Base-by-base conservation (phyloP, 2,888 invertebrate genomes). In the Himalopsyche anomala region DNA sequence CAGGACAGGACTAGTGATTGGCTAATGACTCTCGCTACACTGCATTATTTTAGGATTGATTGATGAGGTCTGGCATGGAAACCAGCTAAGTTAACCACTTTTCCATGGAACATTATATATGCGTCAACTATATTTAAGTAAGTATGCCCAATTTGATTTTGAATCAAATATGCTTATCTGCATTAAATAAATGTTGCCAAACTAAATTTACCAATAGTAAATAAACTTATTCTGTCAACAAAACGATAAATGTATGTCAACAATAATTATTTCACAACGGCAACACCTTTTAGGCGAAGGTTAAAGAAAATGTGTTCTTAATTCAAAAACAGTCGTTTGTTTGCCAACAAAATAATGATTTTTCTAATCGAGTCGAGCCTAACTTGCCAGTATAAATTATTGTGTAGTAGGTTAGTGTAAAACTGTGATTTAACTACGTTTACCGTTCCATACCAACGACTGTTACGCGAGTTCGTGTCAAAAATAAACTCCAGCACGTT, bases 241-340 rank as follows among this genome's bases (percentile, higher is more conserved):
- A 62, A 62, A 62, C 28, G 62, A 62, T 6, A 62, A 62, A 62
- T 62, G 62, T 62, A 28, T 62, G 62, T 62, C 62, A 62, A 62
- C 62, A 9, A 56, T 62, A 19, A 62, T 28, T 28, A 28, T 62
- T 62, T 62, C 62, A 62, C 62, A 62, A 62, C 28, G 62, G 62
- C 62, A 62, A 62, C 62, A 62, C 62, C 62, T 62, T 62, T 62
- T 62, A 8, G n/a, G 62, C 62, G 62, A 62, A 62, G 62, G 62
- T 62, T 62, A 11, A 62, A n/a, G 62, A 62, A 62, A 62, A 62
- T 62, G 19, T 62, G 62, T 62, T 62, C 62, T 19, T 62, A 62
- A 62, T 62, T 62, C 62, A 62, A 62, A 51, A 62, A 19, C 62
- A 5, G 62, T 62, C n/a, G 28, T 19, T 62, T 28, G 62, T 8